A percentile compares a stretch with the other conserved stretches of the same genome.
These are phyloP conservation scores for Amblyjoppa proteus DNA, from an alignment of 2,888 invertebrate species.

Conservation along the genomic window DNA sequence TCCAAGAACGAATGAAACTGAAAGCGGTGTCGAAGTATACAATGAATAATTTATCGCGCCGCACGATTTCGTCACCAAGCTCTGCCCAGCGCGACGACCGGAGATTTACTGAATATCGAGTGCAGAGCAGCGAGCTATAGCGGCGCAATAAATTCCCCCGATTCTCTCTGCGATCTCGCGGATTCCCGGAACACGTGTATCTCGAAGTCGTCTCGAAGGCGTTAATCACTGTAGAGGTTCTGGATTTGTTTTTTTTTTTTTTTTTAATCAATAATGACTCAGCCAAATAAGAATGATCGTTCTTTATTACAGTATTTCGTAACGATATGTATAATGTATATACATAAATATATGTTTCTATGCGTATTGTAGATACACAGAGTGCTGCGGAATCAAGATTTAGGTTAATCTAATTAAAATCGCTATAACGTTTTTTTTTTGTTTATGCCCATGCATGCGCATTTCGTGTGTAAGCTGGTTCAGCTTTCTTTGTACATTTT, in stretches of 20 bases:
- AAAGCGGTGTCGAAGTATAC: background rate
- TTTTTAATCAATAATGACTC: background rate
- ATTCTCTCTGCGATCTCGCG: background rate
- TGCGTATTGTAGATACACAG: slow-evolving; percentile 52
- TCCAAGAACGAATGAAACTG: background rate
- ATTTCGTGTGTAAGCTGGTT: background rate
- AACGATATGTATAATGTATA: slow-evolving; percentile 79
- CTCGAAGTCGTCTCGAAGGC: background rate
- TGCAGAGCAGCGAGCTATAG: background rate
- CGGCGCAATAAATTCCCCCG: background rate
- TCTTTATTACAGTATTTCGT: slow-evolving; percentile 83
- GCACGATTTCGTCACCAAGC: background rate
- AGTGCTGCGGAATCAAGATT: slow-evolving; percentile 45
- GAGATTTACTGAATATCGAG: background rate
- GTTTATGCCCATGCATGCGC: background rate
- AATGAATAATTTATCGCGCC: background rate
- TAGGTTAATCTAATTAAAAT: background rate
- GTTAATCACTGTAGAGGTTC: background rate
- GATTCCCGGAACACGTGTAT: background rate
- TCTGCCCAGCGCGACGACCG: background rate
- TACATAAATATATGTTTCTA: slow-evolving; percentile 64
- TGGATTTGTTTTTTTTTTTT: background rate
- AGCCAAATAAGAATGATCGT: slow-evolving; percentile 62
- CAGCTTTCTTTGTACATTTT: slow-evolving; percentile 7
- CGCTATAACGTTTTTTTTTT: slow-evolving; percentile 9